Conservation (phyloP, 2,797 vertebrate genomes). For the Arctocebus calabarensis region DNA sequence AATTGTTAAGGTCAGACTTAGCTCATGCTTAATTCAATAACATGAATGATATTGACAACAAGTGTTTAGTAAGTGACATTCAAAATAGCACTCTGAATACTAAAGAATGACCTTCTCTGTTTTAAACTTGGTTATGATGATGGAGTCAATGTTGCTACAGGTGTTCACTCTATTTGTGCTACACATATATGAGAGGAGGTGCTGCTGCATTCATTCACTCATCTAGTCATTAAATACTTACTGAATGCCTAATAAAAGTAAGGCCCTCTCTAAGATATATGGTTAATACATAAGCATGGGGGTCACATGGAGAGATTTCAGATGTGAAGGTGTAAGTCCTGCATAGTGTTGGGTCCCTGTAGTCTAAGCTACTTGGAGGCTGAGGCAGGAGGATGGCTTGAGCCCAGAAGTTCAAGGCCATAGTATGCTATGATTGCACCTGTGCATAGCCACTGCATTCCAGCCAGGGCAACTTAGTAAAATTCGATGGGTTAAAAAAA, state of each 20-base stretch:
- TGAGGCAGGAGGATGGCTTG: not conserved
- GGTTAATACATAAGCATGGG: not conserved
- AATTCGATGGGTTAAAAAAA: not conserved
- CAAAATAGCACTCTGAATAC: not conserved
- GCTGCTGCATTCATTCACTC: not conserved
- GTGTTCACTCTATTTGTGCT: not conserved
- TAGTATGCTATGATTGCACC: not conserved
- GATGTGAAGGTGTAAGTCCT: not conserved
- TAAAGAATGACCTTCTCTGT: not conserved
- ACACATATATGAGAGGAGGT: rapidly evolving
- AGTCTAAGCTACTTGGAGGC: not conserved
- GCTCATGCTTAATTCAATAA: not conserved
- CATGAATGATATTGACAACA: not conserved
- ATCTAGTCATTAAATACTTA: not conserved
- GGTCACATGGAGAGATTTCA: not conserved
- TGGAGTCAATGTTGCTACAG: not conserved
- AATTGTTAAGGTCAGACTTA: not conserved
- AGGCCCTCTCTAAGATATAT: not conserved
- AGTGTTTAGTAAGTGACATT: not conserved
- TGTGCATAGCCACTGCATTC: not conserved
- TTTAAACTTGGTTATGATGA: not conserved
- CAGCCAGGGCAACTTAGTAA: not conserved
- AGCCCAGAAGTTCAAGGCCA: not conserved
- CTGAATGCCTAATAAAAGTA: not conserved
- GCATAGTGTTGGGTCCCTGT: not conserved